A percentile compares a stretch with the other conserved stretches of the same genome.
Conservation (phyloP, 2,888 invertebrate genomes). For the Stegana nigrithorax region DNA sequence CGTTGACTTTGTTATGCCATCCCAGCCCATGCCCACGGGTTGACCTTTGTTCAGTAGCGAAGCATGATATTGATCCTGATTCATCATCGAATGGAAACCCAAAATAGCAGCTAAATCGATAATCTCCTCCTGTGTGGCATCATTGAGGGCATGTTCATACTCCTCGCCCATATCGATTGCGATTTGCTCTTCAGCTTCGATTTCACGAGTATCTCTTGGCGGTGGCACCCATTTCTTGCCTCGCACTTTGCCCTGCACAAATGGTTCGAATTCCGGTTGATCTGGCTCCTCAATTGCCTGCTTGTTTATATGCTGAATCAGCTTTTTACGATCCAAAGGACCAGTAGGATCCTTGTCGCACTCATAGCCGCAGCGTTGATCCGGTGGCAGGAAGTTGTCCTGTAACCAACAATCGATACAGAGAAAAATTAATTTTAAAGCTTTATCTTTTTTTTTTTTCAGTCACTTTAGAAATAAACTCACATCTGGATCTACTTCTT, state of each 20-base stretch:
- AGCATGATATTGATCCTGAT: constrained; percentile 99
- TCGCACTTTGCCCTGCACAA: constrained; percentile 87
- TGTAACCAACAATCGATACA: constrained; percentile 63
- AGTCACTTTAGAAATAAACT: constrained; percentile 69
- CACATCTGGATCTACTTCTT: constrained; percentile 99
- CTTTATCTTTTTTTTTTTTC: not conserved
- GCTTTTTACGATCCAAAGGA: constrained; percentile 92
- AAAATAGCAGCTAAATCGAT: constrained; percentile 99
- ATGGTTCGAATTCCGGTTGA: constrained; percentile 95
- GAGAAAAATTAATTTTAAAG: not conserved
- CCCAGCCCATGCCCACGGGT: constrained; percentile 91
- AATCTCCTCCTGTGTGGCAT: constrained; percentile 94
- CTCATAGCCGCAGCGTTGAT: constrained; percentile 94
- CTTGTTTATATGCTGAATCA: constrained; percentile 97
- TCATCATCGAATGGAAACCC: constrained; percentile 99
- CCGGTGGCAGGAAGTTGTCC: constrained; percentile 97
- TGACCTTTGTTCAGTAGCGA: constrained; percentile 93
- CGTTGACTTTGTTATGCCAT: constrained; percentile 94
- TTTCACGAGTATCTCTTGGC: constrained; percentile 77
- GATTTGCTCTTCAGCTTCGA: constrained; percentile 91
- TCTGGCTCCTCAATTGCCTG: constrained; percentile 98
- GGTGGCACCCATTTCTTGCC: constrained; percentile 94
- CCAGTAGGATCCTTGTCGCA: constrained; percentile 97
- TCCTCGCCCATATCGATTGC: constrained; percentile 94
- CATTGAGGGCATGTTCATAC: constrained; percentile 88